Conservation (phyloP, 2,113 vertebrate genomes). For the Albula glossodonta region DNA sequence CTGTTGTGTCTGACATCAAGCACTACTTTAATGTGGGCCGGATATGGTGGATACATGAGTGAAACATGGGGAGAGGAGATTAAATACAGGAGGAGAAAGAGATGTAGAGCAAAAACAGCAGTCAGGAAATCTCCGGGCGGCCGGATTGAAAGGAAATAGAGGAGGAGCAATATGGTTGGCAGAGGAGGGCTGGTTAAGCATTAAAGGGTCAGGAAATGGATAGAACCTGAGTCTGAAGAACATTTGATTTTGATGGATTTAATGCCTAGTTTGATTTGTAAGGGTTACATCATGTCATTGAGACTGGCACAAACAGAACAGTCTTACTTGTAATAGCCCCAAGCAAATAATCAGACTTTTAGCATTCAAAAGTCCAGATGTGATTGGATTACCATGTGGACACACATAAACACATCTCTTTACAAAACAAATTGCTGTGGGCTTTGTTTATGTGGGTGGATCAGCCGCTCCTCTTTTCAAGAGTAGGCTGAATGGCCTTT, state of each 20-base stretch:
- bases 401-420: background rate
- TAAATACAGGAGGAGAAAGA: background rate
- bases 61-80: background rate
- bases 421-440: background rate
- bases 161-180: background rate
- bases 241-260: background rate
- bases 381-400: background rate
- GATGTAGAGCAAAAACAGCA: background rate
- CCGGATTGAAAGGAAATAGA: background rate
- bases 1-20: background rate
- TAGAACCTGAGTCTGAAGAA: background rate
- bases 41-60: background rate
- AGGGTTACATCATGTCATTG: background rate
- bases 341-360: background rate
- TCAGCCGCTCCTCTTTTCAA: background rate
- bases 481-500: background rate
- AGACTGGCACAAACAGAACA: background rate
- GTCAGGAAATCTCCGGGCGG: background rate
- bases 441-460: background rate
- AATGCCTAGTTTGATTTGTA: background rate
- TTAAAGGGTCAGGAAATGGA: background rate
- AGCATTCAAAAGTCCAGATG: background rate
- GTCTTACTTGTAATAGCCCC: background rate
- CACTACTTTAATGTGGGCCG: constrained; percentile 12
- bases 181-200: background rate